Percentiles rank a stretch among this genome's conserved stretches.
Conservation (phyloP, 1,140 invertebrate genomes). For the Eriocheir sinensis region DNA sequence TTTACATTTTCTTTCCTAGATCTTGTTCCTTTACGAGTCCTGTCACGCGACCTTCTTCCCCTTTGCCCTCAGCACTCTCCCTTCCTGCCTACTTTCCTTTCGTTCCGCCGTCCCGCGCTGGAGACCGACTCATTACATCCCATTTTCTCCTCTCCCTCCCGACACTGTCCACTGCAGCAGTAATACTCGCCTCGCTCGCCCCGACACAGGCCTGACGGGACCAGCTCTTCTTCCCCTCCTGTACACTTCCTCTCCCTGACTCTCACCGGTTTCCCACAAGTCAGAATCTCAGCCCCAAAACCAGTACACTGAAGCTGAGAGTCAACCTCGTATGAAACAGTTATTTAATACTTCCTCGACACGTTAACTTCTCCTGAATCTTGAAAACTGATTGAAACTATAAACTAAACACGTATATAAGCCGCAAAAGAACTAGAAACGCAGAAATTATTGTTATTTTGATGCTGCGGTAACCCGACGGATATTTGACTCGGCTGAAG, state of each 20-base stretch:
- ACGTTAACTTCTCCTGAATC: background rate
- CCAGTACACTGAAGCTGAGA: background rate
- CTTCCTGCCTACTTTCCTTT: background rate
- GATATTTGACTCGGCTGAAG: background rate
- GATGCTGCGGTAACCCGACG: too few relatives aligned
- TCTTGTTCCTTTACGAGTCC: background rate
- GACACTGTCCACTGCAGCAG: background rate
- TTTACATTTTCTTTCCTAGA: background rate
- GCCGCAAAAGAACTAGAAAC: too few relatives aligned
- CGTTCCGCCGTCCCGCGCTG: background rate
- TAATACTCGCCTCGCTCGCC: background rate
- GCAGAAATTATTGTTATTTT: too few relatives aligned
- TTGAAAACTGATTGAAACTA: background rate
- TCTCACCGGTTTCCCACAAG: too few relatives aligned
- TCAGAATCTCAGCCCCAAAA: background rate
- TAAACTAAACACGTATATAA: too few relatives aligned
- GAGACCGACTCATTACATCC: background rate
- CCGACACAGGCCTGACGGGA: background rate
- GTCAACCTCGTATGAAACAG: background rate
- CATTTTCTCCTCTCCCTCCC: background rate
- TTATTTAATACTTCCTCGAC: conserved; percentile 23
- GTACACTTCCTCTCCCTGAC: too few relatives aligned
- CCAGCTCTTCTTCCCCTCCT: background rate
- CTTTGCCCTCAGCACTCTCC: background rate
- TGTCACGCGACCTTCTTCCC: background rate